A percentile compares a stretch with the other conserved stretches of the same genome.
These are phyloP conservation scores for Kradibia gibbosae DNA, from an alignment of 1,140 invertebrate species.

Conservation along the genomic window DNA sequence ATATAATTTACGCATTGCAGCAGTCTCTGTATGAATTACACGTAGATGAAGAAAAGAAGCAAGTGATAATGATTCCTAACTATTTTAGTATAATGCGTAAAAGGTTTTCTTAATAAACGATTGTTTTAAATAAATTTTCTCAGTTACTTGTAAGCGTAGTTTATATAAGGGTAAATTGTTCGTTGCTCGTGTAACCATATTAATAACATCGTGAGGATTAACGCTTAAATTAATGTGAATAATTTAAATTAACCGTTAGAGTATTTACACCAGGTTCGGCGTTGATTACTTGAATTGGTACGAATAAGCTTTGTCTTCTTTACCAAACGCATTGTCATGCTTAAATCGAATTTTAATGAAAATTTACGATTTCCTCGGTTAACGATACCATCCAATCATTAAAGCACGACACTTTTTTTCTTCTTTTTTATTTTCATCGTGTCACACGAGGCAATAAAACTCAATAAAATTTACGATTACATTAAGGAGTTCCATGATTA, in stretches of 20 bases:
- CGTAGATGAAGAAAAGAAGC: background rate
- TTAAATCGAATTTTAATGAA: conserved; percentile 28
- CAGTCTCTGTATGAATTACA: background rate
- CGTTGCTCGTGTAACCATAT: background rate
- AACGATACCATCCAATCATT: background rate
- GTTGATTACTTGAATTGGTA: conserved; percentile 4
- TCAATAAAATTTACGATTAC: conserved; percentile 15
- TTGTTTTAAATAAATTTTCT: background rate
- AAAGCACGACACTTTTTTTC: background rate
- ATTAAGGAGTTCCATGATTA: background rate
- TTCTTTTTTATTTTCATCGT: background rate
- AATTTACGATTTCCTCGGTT: conserved; percentile 37
- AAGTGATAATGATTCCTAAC: background rate
- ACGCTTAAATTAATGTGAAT: background rate
- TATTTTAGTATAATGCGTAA: background rate
- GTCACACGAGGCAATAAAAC: background rate
- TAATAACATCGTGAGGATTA: background rate
- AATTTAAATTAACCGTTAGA: background rate
- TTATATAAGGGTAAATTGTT: background rate
- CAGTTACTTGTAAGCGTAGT: too few species aligned
- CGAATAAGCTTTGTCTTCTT: background rate
- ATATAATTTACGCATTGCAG: too few species aligned
- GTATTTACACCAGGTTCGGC: background rate
- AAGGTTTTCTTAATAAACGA: background rate
- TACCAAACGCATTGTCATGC: background rate